A percentile compares a stretch with the other conserved stretches of the same genome.
phyloP scores from a whole-genome alignment of 2,888 invertebrate species.

The Euplagia quadripunctaria region DNA sequence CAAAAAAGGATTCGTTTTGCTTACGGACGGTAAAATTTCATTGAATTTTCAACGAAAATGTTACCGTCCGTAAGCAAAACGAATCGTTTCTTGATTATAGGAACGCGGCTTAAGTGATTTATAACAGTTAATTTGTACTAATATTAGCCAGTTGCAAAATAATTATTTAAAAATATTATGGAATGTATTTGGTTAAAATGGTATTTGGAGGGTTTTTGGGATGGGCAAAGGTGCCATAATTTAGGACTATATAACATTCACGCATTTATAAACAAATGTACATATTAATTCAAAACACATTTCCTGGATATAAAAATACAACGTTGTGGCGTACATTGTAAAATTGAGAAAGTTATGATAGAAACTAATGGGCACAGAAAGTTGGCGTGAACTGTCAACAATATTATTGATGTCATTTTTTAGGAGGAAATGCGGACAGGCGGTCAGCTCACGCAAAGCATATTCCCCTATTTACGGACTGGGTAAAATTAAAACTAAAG shows the following conservation, averaged over 20 bases:
- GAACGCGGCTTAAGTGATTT: too few species aligned
- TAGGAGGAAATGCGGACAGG: not conserved
- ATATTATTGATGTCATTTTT: slow-evolving; percentile 1
- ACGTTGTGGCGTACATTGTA: slow-evolving; percentile 13
- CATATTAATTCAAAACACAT: not conserved
- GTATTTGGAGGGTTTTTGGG: not conserved
- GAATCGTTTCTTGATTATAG: too few species aligned
- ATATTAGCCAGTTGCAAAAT: not conserved
- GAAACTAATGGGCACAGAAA: slow-evolving; percentile 32
- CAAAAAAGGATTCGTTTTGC: too few species aligned
- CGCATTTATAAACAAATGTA: not conserved
- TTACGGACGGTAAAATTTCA: too few species aligned
- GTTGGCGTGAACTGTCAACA: slow-evolving; percentile 13
- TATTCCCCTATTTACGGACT: not conserved
- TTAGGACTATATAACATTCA: too few species aligned
- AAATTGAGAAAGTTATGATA: slow-evolving; percentile 44
- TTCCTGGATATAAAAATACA: slow-evolving; percentile 23
- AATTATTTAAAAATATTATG: not conserved
- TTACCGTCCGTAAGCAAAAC: too few species aligned
- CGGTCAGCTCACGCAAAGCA: not conserved
- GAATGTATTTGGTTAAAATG: not conserved
- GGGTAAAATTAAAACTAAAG: not conserved
- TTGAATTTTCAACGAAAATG: too few species aligned
- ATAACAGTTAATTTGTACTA: too few species aligned
- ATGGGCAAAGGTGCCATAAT: not conserved